A percentile compares a stretch with the other conserved stretches of the same genome.
Conservation (phyloP, 2,797 vertebrate genomes). For the Tinamus major region DNA sequence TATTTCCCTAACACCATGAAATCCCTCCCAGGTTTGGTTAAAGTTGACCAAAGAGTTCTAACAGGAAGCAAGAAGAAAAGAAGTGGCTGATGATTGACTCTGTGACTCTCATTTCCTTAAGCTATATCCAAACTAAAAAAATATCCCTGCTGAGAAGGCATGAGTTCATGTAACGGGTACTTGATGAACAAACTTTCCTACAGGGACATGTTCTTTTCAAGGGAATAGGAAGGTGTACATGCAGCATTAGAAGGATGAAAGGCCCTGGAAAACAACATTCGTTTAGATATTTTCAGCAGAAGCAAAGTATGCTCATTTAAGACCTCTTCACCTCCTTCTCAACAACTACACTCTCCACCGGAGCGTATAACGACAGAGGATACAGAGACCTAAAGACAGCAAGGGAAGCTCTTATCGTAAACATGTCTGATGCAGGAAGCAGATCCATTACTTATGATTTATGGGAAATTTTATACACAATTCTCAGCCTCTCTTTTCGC, state of each 20-base stretch:
- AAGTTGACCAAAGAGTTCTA: slow-evolving; percentile 29
- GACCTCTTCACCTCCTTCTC: not conserved
- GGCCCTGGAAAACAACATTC: not conserved
- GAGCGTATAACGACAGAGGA: not conserved
- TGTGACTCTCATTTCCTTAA: slow-evolving; percentile 48
- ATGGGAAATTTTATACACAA: not conserved
- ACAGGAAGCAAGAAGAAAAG: slow-evolving; percentile 50
- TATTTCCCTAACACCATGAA: not conserved
- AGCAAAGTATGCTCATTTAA: not conserved
- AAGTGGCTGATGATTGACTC: slow-evolving; percentile 13
- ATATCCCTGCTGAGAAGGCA: slow-evolving; percentile 19
- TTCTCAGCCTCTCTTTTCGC: accelerated
- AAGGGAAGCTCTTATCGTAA: not conserved
- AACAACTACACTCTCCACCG: not conserved
- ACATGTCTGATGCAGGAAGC: not conserved
- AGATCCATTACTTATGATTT: not conserved
- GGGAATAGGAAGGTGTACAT: not conserved
- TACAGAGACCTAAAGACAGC: not conserved
- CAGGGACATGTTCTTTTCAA: not conserved
- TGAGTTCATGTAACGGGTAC: not conserved
- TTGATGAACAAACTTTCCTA: slow-evolving; percentile 14
- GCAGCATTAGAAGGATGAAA: slow-evolving; percentile 13
- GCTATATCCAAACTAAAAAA: not conserved
- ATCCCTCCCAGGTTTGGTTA: not conserved
- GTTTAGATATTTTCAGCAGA: not conserved